Conservation (phyloP, 2,888 invertebrate genomes). For the Sphinx pinastri region DNA sequence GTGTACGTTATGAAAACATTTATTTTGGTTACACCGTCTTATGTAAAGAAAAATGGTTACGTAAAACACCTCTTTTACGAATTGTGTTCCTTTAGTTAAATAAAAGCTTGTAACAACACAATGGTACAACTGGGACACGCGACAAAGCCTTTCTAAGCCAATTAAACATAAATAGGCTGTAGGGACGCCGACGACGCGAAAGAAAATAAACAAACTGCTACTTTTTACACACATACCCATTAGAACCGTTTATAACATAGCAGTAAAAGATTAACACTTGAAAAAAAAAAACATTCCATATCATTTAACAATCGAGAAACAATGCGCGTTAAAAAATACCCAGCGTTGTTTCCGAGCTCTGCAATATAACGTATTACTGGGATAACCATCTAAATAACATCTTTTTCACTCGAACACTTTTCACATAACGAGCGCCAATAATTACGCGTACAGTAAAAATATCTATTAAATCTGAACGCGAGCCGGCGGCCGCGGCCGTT, state of each 20-base stretch:
- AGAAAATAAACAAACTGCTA: background rate
- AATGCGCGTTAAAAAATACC: background rate
- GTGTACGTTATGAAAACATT: no score
- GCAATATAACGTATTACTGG: background rate
- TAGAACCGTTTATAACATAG: background rate
- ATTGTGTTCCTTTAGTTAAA: no score
- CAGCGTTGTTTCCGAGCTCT: slow-evolving; percentile 1
- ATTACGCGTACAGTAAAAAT: slow-evolving; percentile 17
- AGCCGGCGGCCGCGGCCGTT: slow-evolving; percentile 13
- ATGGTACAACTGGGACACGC: background rate
- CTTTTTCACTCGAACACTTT: slow-evolving; percentile 8
- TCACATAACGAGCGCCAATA: slow-evolving; percentile 5
- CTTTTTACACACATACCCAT: background rate
- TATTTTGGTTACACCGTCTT: no score
- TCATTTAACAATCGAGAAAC: background rate
- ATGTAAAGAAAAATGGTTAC: no score
- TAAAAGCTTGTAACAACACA: background rate
- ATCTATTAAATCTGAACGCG: slow-evolving; percentile 11
- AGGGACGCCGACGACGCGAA: background rate
- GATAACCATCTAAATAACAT: slow-evolving; percentile 17
- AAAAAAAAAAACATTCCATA: background rate
- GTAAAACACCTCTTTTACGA: no score
- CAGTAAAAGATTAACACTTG: background rate
- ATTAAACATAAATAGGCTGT: background rate
- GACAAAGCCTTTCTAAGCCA: background rate